Conservation (phyloP, 2,113 vertebrate genomes). For the Sapayoa aenigma region DNA sequence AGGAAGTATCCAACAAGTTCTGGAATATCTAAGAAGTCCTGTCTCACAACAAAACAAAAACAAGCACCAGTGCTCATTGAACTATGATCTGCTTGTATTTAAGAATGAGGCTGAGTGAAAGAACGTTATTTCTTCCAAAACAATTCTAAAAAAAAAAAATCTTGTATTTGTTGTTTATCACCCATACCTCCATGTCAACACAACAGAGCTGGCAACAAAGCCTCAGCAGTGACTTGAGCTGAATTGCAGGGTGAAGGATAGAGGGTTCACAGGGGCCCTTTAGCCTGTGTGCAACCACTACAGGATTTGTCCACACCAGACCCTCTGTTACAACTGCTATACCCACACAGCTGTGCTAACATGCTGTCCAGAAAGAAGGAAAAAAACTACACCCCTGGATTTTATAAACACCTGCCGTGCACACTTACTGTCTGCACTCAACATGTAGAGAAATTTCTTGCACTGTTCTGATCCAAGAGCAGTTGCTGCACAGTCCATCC, state of each 20-base stretch:
- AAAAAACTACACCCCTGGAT: background rate
- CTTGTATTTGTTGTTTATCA: background rate
- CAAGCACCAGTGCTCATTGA: background rate
- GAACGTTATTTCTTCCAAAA: background rate
- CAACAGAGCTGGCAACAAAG: background rate
- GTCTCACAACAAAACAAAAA: background rate
- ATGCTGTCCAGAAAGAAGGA: background rate
- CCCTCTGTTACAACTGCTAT: background rate
- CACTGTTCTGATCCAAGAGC: conserved; percentile 73
- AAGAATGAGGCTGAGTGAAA: background rate
- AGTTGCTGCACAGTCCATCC: conserved; percentile 79
- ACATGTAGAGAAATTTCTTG: conserved; percentile 72
- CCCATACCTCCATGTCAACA: background rate
- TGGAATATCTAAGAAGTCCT: background rate
- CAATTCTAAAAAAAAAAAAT: background rate
- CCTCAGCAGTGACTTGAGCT: background rate
- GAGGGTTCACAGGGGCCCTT: background rate
- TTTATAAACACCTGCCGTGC: background rate
- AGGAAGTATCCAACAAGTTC: background rate
- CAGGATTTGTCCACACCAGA: background rate
- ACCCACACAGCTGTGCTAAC: fast-evolving
- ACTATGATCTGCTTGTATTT: background rate
- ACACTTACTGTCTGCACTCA: conserved; percentile 79
- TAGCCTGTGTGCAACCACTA: background rate
- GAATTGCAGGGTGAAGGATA: background rate